Conservation (phyloP, 2,888 invertebrate species). For the Papilio gigon region DNA sequence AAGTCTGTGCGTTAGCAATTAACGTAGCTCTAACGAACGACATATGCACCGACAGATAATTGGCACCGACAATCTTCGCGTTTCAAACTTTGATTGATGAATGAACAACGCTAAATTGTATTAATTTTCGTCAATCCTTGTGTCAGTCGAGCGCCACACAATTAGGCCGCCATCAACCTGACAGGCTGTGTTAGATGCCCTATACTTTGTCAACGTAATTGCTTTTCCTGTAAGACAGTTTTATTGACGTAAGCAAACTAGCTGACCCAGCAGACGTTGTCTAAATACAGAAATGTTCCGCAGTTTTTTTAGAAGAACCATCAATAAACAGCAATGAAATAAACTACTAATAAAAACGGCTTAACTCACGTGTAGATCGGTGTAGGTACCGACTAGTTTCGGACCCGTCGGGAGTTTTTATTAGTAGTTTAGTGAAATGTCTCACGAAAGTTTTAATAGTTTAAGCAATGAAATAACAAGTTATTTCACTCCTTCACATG, state of each 20-base stretch:
- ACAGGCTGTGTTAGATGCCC: neutral
- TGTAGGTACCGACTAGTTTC: too few relatives aligned
- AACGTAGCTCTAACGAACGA: slow-evolving; percentile 24
- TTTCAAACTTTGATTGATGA: slow-evolving; percentile 34
- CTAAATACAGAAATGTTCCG: too few relatives aligned
- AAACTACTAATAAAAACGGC: too few relatives aligned
- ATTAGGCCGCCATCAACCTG: slow-evolving; percentile 10
- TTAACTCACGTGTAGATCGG: too few relatives aligned
- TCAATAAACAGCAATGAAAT: too few relatives aligned
- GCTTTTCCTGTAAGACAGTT: neutral
- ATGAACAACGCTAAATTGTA: slow-evolving; percentile 29
- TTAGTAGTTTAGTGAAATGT: too few relatives aligned
- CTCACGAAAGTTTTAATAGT: too few relatives aligned
- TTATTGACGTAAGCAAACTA: neutral
- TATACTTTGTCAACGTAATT: slow-evolving; percentile 26
- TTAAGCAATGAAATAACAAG: too few relatives aligned
- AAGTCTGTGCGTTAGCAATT: neutral
- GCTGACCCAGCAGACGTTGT: too few relatives aligned
- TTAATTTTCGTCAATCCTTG: slow-evolving; percentile 37
- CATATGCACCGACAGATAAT: slow-evolving; percentile 32
- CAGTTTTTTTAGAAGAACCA: too few relatives aligned
- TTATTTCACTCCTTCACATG: too few relatives aligned
- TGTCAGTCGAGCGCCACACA: neutral
- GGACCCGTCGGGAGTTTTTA: too few relatives aligned
- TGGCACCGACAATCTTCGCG: slow-evolving; percentile 27